Evolutionary conservation across 2,888 invertebrate species (phyloP).

Genomic region (Eristalis tenax): DNA sequence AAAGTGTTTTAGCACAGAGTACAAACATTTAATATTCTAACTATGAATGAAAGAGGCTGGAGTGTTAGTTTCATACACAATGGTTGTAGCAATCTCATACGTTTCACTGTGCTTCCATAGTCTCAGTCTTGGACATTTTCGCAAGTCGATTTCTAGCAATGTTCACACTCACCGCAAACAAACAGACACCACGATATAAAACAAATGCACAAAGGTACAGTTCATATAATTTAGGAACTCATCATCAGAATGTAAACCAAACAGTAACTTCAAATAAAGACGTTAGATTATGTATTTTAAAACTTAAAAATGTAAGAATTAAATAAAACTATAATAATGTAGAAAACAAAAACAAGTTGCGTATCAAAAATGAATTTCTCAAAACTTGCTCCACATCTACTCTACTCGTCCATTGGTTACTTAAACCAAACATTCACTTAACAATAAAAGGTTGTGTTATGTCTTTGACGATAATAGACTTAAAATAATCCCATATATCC

Average conservation of each 20-base stretch:
- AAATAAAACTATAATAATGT: not conserved
- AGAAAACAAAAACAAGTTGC: not conserved
- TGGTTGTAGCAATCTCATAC: too few relatives aligned
- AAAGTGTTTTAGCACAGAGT: too few relatives aligned
- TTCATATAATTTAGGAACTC: not conserved
- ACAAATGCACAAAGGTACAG: not conserved
- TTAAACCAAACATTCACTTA: not conserved
- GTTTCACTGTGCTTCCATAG: too few relatives aligned
- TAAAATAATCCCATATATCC: constrained; percentile 11
- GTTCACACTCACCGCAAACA: too few relatives aligned
- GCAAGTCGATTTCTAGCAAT: too few relatives aligned
- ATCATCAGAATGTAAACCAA: not conserved
- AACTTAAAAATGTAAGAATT: not conserved
- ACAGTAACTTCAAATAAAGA: not conserved
- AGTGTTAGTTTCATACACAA: too few relatives aligned
- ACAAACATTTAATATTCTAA: too few relatives aligned
- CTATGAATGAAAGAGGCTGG: too few relatives aligned
- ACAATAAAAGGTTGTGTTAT: not conserved
- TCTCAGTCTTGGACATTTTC: too few relatives aligned
- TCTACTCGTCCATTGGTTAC: too few relatives aligned
- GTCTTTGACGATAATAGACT: not conserved
- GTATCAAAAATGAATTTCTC: not conserved
- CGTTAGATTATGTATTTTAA: not conserved
- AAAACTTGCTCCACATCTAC: too few relatives aligned
- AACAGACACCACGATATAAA: not conserved